Conservation (phyloP, 2,797 vertebrate species). For the Acestrorhynchus altus region DNA sequence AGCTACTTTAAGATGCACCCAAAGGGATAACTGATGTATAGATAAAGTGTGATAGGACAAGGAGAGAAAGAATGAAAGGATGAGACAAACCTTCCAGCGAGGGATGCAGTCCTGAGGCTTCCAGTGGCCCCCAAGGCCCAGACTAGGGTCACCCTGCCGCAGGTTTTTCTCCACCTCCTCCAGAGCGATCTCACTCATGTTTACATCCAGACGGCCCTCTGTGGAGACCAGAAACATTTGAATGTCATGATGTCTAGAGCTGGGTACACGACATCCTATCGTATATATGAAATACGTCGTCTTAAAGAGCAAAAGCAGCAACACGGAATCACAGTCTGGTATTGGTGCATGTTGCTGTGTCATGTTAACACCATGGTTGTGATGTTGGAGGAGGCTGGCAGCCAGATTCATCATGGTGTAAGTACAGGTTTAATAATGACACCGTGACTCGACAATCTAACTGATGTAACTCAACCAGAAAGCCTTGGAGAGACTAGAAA, state of each 20-base stretch:
- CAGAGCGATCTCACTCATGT: conserved; percentile 92
- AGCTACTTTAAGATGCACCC: too few relatives aligned
- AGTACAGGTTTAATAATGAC: too few relatives aligned
- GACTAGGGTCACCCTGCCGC: conserved; percentile 76
- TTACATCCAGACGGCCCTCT: conserved; percentile 91
- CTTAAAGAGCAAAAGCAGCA: too few relatives aligned
- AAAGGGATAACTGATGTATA: too few relatives aligned
- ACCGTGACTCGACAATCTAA: too few relatives aligned
- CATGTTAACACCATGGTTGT: too few relatives aligned
- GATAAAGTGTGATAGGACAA: not conserved
- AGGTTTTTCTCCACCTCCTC: conserved; percentile 84
- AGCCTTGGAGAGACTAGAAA: not conserved
- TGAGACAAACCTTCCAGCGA: conserved; percentile 89
- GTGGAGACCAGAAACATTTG: conserved; percentile 34
- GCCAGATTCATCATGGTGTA: too few relatives aligned
- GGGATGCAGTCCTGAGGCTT: conserved; percentile 91
- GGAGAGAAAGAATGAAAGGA: not conserved
- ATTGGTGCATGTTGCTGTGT: too few relatives aligned
- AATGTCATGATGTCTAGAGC: not conserved
- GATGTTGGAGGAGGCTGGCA: too few relatives aligned
- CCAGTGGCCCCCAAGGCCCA: conserved; percentile 90
- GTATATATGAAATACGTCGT: not conserved
- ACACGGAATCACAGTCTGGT: too few relatives aligned
- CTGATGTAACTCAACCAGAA: not conserved
- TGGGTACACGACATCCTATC: not conserved